Conservation (phyloP, 1,140 invertebrate genomes). For the Pygmarrhopalites habei region DNA sequence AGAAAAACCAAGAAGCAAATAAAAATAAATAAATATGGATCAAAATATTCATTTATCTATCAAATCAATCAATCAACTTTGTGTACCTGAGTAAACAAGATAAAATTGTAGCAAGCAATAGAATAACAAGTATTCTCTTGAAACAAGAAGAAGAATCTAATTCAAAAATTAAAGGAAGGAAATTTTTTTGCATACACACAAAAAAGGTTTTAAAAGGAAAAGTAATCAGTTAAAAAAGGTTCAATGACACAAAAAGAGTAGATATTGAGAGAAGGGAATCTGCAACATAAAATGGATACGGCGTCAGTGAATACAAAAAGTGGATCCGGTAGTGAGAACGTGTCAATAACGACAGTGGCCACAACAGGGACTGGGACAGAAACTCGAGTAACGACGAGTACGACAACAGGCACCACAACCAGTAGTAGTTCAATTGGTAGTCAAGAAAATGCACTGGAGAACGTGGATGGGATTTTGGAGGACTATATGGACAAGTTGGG, state of each 20-base stretch:
- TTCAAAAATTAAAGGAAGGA: not conserved
- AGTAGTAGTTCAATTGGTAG: conserved; percentile 13
- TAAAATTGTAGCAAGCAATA: too few species aligned
- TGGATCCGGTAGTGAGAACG: not conserved
- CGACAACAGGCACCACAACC: not conserved
- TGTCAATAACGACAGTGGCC: conserved; percentile 5
- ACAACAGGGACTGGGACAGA: not conserved
- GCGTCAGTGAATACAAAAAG: too few species aligned
- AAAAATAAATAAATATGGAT: not conserved
- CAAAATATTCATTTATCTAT: too few species aligned
- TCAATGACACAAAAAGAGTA: too few species aligned
- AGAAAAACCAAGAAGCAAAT: not conserved
- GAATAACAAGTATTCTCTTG: too few species aligned
- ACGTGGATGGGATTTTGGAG: conserved; percentile 51
- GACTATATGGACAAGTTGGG: conserved; percentile 84
- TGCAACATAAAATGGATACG: too few species aligned
- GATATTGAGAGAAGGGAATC: too few species aligned
- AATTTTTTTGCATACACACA: not conserved
- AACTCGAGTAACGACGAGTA: not conserved
- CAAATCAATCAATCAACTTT: too few species aligned
- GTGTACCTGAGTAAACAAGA: too few species aligned
- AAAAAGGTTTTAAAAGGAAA: not conserved
- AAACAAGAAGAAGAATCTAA: too few species aligned
- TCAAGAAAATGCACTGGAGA: conserved; percentile 32
- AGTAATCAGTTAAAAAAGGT: too few species aligned